phyloP scores from a whole-genome alignment of 1,140 invertebrate species.

The Ceratina japonica region DNA sequence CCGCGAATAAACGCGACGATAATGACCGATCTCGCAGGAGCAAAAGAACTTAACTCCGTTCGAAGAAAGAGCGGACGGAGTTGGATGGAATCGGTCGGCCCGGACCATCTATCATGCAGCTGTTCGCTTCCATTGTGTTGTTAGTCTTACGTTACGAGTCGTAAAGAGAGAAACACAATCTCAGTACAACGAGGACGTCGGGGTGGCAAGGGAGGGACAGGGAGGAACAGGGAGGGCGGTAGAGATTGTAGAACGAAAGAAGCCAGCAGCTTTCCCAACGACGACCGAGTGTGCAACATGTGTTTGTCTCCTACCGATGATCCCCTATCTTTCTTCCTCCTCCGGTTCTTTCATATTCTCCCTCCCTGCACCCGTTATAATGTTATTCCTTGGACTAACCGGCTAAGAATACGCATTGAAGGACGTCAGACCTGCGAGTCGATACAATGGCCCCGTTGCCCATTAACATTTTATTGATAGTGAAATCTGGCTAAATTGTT shows the following conservation, averaged over 20 bases:
- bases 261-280: constrained; percentile 44
- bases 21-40: constrained; percentile 60
- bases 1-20: constrained; percentile 66
- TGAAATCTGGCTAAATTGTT: too few relatives aligned
- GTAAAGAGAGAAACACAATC: constrained; percentile 53
- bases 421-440: constrained; percentile 44
- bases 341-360: constrained; percentile 34
- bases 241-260: constrained; percentile 41
- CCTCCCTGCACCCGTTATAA: constrained; percentile 48
- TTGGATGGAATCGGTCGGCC: constrained; percentile 67
- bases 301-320: constrained; percentile 69
- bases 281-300: constrained; percentile 75
- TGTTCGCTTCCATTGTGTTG: constrained; percentile 79
- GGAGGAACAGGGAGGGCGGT: constrained; percentile 7
- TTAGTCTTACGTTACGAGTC: constrained; percentile 76
- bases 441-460: constrained; percentile 44
- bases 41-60: constrained; percentile 55
- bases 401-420: constrained; percentile 60
- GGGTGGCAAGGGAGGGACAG: background rate
- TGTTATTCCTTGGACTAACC: constrained; percentile 67
- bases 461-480: too few relatives aligned
- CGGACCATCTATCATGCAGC: constrained; percentile 78
- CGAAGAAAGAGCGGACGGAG: constrained; percentile 54
- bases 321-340: background rate
- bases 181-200: constrained; percentile 3